Evolutionary conservation across 2,888 invertebrate genomes (phyloP), one percentile per base, ranked within the genome.

Genomic region (Pyralis farinalis): DNA sequence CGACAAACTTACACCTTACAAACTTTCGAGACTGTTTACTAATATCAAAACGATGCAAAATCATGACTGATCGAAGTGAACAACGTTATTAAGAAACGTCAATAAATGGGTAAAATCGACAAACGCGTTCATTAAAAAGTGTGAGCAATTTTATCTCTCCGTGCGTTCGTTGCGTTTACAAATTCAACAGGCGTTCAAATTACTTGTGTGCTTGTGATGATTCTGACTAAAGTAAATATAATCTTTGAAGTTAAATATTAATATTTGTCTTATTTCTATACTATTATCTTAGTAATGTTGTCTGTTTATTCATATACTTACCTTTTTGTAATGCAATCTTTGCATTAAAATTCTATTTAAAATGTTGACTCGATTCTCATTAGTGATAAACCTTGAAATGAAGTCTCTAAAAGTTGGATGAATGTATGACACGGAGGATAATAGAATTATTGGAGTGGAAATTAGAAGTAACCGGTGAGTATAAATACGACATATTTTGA

Each of bases 111-210:
- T 12, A 1, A 1, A 41, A 40, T 42, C 9, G 9, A 39, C 27
- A n/a, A 12, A 25, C 54, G 44, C 69, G 72, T 74, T 78, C 71
- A 47, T 28, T 10, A 29, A 30, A 27, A 51, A 56, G 47, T 48
- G 20, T 47, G 30, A 41, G 40, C 64, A 64, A 66, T 68, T 70
- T 10, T 41, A 21, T 46, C 41, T 37, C 40, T 34, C 41, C 22
- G 37, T 34, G 49, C 36, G 43, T 42, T 53, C 41, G 55, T 80
- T 78, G 76, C 74, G 58, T 54, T 67, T 58, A 68, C 47, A 64
- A 70, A 76, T 67, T 72, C 73, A 83, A 81, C 82, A 87, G 86
- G 86, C 85, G 81, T 61, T 66, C 43, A 47, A 36, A 52, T 51
- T 57, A 44, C 46, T 55, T 55, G 51, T 49, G 57, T 61, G 56